Evolutionary conservation across 2,797 vertebrate species (phyloP), one percentile per base, ranked within the genome.

Genomic region (Argyrosomus regius): DNA sequence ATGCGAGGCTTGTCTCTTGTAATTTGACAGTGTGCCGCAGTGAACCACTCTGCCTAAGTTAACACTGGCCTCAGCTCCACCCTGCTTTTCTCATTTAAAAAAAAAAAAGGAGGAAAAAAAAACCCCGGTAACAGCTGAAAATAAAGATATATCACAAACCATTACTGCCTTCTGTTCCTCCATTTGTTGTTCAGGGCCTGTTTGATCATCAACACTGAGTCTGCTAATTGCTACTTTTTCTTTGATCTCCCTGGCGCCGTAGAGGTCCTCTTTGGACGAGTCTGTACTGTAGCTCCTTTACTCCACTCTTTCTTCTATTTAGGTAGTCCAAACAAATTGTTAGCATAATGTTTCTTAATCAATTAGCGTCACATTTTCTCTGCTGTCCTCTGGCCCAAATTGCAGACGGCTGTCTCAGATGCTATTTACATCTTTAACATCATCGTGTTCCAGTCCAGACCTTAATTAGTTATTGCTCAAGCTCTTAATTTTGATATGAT

Each of bases 161-260:
- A 85, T 90, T 84, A 90, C 43, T 6, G 46, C 73, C 67, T 70
- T 82, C 79, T 89, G 88, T 87, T 87, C 72, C 58, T 76, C 50
- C 31, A 82, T 91, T 85, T 85, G 82, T 89, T 89, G 62, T 82
- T 72, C 14, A 1, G 28, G 56, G 70, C 67, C 45, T 60, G 81
- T 88, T 83, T 88, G 85, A 90, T 89, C 83, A 59, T 76, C 59
- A 70, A 3, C 74, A 50, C 69, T 0, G 39, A 79, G 65, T 58
- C 63, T 62, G 77, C 81, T 92, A 89, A 91, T 92, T 88, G 83
- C 85, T 56, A 71, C 66, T 39, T 69, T 78, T 60, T 65, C 70
- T 91, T 89, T 91, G 72, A 90, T 90, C 85, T 84, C 56, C 18
- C n/a, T 69, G 71, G 68, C 8, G 8, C 66, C 6, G 58, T 13